Evolutionary conservation across 37 sponge, comb jelly and placozoan species (phyloP).

Genomic region (Dysidea cf. avara): DNA sequence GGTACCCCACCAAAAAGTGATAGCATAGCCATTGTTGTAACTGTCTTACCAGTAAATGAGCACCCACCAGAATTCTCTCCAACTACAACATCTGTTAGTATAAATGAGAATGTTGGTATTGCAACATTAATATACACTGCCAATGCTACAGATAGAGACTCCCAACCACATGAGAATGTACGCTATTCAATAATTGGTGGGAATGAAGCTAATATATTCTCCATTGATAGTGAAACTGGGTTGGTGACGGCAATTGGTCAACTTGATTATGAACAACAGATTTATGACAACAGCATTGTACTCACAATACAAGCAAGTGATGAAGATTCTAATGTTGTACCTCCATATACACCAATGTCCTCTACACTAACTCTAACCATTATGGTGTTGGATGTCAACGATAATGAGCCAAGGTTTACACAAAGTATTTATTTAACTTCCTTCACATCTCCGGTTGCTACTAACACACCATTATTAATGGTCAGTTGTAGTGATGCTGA

Average conservation of each 20-base stretch:
- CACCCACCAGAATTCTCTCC: slow-evolving; percentile 30
- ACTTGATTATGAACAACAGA: slow-evolving; percentile 49
- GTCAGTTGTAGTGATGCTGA: slow-evolving; percentile 53
- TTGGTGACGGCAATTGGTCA: not conserved
- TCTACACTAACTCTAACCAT: slow-evolving; percentile 30
- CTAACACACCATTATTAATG: not conserved
- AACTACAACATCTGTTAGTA: not conserved
- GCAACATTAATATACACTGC: slow-evolving; percentile 29
- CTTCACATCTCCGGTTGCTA: not conserved
- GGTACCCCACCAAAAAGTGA: slow-evolving; percentile 13
- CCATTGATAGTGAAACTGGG: slow-evolving; percentile 38
- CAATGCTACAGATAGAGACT: slow-evolving; percentile 57
- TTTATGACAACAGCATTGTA: not conserved
- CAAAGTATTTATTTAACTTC: not conserved
- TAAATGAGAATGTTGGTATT: slow-evolving; percentile 23
- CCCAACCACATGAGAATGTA: slow-evolving; percentile 21
- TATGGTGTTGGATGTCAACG: slow-evolving; percentile 56
- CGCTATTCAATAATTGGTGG: slow-evolving; percentile 46
- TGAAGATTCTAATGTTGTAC: slow-evolving; percentile 46
- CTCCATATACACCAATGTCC: slow-evolving; percentile 4
- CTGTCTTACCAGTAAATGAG: slow-evolving; percentile 48
- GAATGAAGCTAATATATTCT: slow-evolving; percentile 32
- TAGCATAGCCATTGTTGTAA: slow-evolving; percentile 29
- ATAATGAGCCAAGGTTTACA: slow-evolving; percentile 46
- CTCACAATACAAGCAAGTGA: slow-evolving; percentile 46